A percentile compares a stretch with the other conserved stretches of the same genome.
These are phyloP conservation scores for Schrankia costaestrigalis DNA, from an alignment of 2,888 invertebrate genomes.

Conservation along the genomic window DNA sequence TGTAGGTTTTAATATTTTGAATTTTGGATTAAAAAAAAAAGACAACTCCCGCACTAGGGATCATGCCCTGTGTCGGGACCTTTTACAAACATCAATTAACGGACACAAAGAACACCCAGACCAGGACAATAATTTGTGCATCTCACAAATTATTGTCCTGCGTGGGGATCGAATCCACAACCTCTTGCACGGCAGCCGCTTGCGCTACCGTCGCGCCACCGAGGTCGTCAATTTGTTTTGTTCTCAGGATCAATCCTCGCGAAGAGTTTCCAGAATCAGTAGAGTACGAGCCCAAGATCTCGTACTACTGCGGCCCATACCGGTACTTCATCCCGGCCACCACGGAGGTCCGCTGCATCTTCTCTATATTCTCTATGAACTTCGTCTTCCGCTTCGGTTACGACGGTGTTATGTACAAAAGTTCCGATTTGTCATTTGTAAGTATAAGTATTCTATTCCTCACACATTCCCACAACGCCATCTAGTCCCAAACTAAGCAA, in stretches of 20 bases:
- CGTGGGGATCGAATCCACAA: too few species aligned
- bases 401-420: conserved; percentile 71
- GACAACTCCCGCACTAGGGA: too few species aligned
- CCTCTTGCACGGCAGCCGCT: too few species aligned
- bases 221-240: background rate
- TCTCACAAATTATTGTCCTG: too few species aligned
- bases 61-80: too few species aligned
- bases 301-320: conserved; percentile 73
- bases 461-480: too few species aligned
- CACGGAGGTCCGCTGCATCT: conserved; percentile 69
- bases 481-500: too few species aligned
- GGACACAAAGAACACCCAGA: too few species aligned
- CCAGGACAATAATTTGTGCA: too few species aligned
- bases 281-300: conserved; percentile 72
- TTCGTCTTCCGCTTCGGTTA: conserved; percentile 69
- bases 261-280: conserved; percentile 75
- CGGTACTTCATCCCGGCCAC: conserved; percentile 75
- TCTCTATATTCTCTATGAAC: conserved; percentile 75
- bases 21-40: background rate
- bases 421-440: conserved; percentile 67
- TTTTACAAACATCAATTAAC: too few species aligned
- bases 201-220: too few species aligned
- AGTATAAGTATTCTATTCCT: conserved; percentile 34
- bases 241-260: conserved; percentile 60
- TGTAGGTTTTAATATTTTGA: too few species aligned